phyloP scores from a whole-genome alignment of 2,113 vertebrate species.

The Nothocercus nigrocapillus region DNA sequence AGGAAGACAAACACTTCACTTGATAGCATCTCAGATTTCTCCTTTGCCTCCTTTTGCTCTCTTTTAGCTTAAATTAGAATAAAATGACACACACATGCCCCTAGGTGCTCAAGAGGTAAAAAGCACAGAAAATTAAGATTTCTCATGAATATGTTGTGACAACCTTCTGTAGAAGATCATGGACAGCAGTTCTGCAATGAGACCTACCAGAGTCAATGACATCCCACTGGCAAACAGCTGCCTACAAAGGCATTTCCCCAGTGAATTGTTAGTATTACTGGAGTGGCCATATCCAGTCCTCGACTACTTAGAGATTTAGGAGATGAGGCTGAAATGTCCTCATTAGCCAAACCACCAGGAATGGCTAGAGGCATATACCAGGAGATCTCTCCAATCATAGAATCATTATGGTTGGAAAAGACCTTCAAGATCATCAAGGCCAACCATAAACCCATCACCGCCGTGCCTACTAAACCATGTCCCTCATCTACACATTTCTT shows the following conservation, averaged over 20 bases:
- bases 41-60: neutral
- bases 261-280: neutral
- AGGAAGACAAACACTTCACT: neutral
- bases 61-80: neutral
- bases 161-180: neutral
- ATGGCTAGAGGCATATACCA: neutral
- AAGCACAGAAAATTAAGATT: slow-evolving; percentile 32
- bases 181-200: slow-evolving; percentile 46
- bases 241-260: slow-evolving; percentile 16
- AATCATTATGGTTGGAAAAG: too few relatives aligned
- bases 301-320: neutral
- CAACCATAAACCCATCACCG: too few relatives aligned
- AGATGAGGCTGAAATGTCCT: neutral
- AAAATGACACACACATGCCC: neutral
- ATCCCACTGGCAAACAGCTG: slow-evolving; percentile 15
- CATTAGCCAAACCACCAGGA: neutral
- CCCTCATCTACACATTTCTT: too few relatives aligned
- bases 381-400: neutral
- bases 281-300: neutral
- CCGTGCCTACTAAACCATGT: too few relatives aligned
- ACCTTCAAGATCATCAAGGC: too few relatives aligned
- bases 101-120: neutral
- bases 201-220: slow-evolving; percentile 45
- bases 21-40: neutral
- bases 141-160: neutral